phyloP scores from a whole-genome alignment of 1,140 invertebrate species.

The Drosophila equinoxialis region DNA sequence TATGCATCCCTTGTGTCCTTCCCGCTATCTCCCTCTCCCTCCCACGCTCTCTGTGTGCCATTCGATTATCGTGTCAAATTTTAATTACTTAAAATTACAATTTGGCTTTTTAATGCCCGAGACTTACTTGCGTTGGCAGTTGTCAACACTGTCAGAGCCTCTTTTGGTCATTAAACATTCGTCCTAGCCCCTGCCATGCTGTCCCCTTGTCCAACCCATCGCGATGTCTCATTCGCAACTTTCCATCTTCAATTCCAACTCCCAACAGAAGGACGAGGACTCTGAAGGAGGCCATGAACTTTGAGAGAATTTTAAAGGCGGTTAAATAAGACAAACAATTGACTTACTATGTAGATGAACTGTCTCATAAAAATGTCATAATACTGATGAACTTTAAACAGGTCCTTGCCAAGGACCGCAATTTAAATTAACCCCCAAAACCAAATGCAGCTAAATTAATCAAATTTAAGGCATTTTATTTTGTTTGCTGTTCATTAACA shows the following conservation, averaged over 20 bases:
- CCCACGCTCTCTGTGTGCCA: background rate
- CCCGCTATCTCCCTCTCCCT: background rate
- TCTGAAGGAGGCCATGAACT: conserved; percentile 36
- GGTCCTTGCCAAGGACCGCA: background rate
- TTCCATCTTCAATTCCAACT: background rate
- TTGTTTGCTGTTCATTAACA: too few relatives aligned
- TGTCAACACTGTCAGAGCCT: conserved; percentile 69
- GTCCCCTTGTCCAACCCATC: background rate
- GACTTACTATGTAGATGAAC: conserved; percentile 47
- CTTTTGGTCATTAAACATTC: conserved; percentile 70
- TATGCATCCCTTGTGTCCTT: background rate
- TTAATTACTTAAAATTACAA: conserved; percentile 79
- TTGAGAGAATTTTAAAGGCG: conserved; percentile 58
- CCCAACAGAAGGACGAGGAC: background rate
- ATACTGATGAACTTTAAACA: conserved; percentile 13
- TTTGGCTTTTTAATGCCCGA: conserved; percentile 67
- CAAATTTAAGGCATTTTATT: too few relatives aligned
- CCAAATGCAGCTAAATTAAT: too few relatives aligned
- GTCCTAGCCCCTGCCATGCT: background rate
- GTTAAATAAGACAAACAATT: conserved; percentile 73
- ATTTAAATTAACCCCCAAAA: background rate
- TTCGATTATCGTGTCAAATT: conserved; percentile 80
- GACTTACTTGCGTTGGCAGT: conserved; percentile 62
- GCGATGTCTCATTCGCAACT: too few relatives aligned
- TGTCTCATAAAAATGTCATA: conserved; percentile 6